Percentiles rank a stretch among this genome's conserved stretches.
phyloP scores from a whole-genome alignment of 1,140 invertebrate species.

The Drosophila bifasciata region DNA sequence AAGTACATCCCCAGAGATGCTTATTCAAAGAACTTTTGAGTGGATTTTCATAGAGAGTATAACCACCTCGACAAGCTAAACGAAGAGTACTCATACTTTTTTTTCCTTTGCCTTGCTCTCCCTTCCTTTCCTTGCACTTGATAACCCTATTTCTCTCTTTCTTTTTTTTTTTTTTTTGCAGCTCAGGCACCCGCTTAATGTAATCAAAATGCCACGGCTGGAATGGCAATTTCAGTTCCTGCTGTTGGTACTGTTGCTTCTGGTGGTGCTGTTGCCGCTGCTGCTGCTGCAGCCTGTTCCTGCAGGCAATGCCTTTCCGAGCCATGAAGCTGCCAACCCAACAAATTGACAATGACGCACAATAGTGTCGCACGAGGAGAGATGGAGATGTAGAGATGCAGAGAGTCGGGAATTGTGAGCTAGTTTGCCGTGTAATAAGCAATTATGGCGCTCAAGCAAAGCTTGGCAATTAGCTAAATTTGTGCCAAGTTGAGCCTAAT shows the following conservation, averaged over 20 bases:
- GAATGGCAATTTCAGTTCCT: conserved; percentile 31
- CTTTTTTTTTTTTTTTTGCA: conserved; percentile 1
- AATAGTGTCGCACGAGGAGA: conserved; percentile 8
- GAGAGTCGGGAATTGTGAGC: conserved; percentile 53
- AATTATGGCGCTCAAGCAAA: conserved; percentile 59
- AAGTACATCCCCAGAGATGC: background rate
- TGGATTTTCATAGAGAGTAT: conserved; percentile 19
- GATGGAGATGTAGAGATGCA: too few species aligned
- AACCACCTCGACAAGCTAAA: conserved; percentile 21
- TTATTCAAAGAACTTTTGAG: conserved; percentile 3
- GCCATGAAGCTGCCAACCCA: conserved; percentile 32
- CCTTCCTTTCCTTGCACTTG: conserved; percentile 13
- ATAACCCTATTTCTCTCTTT: conserved; percentile 11
- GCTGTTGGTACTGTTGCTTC: conserved; percentile 3
- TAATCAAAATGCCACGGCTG: conserved; percentile 54
- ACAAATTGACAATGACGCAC: conserved; percentile 63
- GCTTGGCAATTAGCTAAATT: conserved; percentile 65
- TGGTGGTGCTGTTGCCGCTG: conserved; percentile 4
- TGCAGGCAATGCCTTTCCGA: conserved; percentile 21
- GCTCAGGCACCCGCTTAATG: conserved; percentile 41
- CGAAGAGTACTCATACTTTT: background rate
- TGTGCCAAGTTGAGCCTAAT: conserved; percentile 57
- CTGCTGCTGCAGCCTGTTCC: conserved; percentile 16
- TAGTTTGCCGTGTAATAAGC: conserved; percentile 74
- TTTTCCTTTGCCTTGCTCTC: background rate